phyloP scores from a whole-genome alignment of 2,888 invertebrate genomes.

The Agrilus biguttatus region DNA sequence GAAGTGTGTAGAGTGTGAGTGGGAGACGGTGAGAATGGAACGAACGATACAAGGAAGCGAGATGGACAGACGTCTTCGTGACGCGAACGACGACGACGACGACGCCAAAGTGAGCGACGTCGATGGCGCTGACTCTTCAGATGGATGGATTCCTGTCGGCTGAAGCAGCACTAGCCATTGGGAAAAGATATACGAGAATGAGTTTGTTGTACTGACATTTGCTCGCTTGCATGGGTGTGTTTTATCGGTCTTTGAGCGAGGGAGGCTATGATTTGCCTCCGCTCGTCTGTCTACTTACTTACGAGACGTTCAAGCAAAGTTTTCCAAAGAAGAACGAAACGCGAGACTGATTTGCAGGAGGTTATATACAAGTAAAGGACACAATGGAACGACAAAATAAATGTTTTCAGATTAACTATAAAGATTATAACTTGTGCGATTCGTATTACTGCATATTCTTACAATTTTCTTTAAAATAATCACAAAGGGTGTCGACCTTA shows the following conservation, averaged over 20 bases:
- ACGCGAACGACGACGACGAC: constrained; percentile 12
- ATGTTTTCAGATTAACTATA: no score
- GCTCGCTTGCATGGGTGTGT: constrained; percentile 24
- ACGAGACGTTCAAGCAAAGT: no score
- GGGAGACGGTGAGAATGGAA: constrained; percentile 7
- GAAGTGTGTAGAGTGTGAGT: constrained; percentile 23
- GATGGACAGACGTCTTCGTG: constrained; percentile 11
- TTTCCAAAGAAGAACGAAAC: no score
- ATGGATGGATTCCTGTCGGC: constrained; percentile 23
- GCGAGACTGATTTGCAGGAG: no score
- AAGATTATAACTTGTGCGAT: no score
- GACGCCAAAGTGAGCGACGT: constrained; percentile 12
- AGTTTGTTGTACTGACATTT: constrained; percentile 34
- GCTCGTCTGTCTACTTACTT: no score
- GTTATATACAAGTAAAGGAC: no score
- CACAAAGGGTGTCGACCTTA: no score
- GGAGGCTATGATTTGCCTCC: no score
- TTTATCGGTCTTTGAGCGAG: constrained; percentile 17
- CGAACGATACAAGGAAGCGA: constrained; percentile 16
- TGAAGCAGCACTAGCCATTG: constrained; percentile 29
- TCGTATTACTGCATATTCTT: no score
- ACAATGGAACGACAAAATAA: no score
- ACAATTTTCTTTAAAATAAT: no score
- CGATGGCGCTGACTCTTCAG: constrained; percentile 11
- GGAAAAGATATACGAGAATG: constrained; percentile 37